These are phyloP conservation scores for Rhinichthys osculus DNA, from an alignment of 2,797 vertebrate species.

Conservation along the genomic window DNA sequence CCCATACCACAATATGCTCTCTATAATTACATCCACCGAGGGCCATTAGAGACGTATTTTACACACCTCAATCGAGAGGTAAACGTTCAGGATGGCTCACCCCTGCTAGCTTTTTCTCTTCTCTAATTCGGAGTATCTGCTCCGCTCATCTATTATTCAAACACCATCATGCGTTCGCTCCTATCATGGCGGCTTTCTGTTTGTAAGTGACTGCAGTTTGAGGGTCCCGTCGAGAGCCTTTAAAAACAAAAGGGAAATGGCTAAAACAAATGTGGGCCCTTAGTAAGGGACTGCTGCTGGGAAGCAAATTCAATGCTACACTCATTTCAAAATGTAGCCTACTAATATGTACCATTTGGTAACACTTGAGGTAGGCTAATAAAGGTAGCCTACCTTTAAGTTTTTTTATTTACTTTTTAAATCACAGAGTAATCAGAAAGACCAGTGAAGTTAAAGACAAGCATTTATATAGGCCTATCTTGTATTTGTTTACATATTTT, in stretches of 20 bases:
- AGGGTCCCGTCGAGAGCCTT: conserved; percentile 46
- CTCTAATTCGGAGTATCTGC: conserved; percentile 3
- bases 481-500: background rate
- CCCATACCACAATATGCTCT: conserved; percentile 52
- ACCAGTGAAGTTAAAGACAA: background rate
- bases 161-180: conserved; percentile 19
- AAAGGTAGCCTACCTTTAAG: no score
- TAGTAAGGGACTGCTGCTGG: conserved; percentile 37
- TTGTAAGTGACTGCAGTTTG: conserved; percentile 47
- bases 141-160: conserved; percentile 22
- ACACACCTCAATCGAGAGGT: conserved; percentile 61
- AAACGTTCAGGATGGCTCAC: conserved; percentile 33
- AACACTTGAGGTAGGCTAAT: background rate
- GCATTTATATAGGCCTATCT: background rate
- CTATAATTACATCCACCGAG: conserved; percentile 69
- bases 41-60: conserved; percentile 60
- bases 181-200: conserved; percentile 14
- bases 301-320: conserved; percentile 56
- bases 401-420: background rate
- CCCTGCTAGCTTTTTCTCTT: background rate
- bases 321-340: background rate
- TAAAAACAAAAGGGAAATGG: conserved; percentile 61
- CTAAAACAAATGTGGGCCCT: conserved; percentile 58
- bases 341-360: no score
- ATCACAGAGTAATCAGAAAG: background rate